Conservation (phyloP, 2,113 vertebrate genomes). For the Odocoileus virginianus region DNA sequence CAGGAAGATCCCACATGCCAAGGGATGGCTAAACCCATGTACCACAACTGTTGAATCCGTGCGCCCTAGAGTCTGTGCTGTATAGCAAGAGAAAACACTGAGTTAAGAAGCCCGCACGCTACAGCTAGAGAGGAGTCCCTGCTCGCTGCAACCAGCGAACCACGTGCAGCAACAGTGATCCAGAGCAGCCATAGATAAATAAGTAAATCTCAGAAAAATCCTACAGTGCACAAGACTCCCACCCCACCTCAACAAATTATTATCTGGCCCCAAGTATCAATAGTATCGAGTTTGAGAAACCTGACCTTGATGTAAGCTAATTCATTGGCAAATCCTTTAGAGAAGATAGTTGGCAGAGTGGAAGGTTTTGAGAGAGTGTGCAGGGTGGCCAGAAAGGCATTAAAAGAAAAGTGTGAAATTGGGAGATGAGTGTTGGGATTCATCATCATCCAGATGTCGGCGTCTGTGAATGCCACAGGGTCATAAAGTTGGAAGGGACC, state of each 20-base stretch:
- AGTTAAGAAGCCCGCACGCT: background rate
- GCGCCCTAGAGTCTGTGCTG: accelerated
- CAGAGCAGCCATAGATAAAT: background rate
- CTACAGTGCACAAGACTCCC: background rate
- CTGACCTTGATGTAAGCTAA: background rate
- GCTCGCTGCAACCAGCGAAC: background rate
- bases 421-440: background rate
- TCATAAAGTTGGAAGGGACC: background rate
- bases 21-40: background rate
- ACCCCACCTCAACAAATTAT: background rate
- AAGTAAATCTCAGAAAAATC: background rate
- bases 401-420: background rate
- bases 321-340: background rate
- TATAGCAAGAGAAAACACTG: background rate
- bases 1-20: background rate
- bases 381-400: background rate
- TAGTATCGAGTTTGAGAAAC: background rate
- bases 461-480: background rate
- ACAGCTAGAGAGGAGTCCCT: background rate
- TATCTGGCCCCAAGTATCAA: background rate
- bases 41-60: background rate
- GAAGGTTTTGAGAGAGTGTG: background rate
- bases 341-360: background rate
- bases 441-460: background rate
- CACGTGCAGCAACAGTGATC: background rate